Evolutionary conservation across 2,888 invertebrate genomes (phyloP).

Genomic region (Oscheius myriophilus): DNA sequence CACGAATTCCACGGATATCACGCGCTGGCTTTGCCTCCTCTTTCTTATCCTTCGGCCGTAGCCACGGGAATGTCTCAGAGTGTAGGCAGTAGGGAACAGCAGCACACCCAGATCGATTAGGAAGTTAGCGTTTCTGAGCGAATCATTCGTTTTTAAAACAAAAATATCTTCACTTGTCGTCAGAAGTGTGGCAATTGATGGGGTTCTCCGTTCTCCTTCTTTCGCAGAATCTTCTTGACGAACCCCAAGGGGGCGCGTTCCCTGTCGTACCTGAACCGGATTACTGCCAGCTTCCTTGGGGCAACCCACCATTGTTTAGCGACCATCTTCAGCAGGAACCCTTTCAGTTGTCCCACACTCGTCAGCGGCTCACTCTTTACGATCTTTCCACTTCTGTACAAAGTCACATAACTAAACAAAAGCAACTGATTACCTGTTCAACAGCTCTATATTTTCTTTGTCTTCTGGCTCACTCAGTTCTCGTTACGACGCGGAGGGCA

Average conservation of each 20-base stretch:
- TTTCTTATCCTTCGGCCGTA: slow-evolving; percentile 67
- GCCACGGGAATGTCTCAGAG: slow-evolving; percentile 84
- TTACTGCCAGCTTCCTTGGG: not conserved
- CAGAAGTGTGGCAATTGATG: slow-evolving; percentile 95
- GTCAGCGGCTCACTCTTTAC: slow-evolving; percentile 93
- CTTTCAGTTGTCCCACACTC: slow-evolving; percentile 89
- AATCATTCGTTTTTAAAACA: too few species aligned
- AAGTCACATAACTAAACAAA: slow-evolving; percentile 73
- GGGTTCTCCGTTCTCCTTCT: slow-evolving; percentile 78
- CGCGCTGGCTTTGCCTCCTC: slow-evolving; percentile 20
- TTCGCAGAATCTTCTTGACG: slow-evolving; percentile 83
- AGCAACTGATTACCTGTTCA: slow-evolving; percentile 28
- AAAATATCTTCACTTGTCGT: slow-evolving; percentile 84
- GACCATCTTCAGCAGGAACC: slow-evolving; percentile 86
- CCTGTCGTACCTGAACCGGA: slow-evolving; percentile 38
- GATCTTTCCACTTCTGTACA: slow-evolving; percentile 82
- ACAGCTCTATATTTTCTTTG: slow-evolving; percentile 39
- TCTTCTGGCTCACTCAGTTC: slow-evolving; percentile 79
- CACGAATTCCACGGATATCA: slow-evolving; percentile 77
- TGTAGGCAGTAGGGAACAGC: slow-evolving; percentile 88
- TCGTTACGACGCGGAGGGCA: slow-evolving; percentile 72
- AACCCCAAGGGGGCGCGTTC: slow-evolving; percentile 80
- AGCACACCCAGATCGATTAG: slow-evolving; percentile 91
- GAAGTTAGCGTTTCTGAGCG: slow-evolving; percentile 83
- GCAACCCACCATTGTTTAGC: slow-evolving; percentile 87